A percentile compares a stretch with the other conserved stretches of the same genome.
Evolutionary conservation across 2,888 invertebrate genomes (phyloP).

Genomic region (Arrhopalites spinosus): DNA sequence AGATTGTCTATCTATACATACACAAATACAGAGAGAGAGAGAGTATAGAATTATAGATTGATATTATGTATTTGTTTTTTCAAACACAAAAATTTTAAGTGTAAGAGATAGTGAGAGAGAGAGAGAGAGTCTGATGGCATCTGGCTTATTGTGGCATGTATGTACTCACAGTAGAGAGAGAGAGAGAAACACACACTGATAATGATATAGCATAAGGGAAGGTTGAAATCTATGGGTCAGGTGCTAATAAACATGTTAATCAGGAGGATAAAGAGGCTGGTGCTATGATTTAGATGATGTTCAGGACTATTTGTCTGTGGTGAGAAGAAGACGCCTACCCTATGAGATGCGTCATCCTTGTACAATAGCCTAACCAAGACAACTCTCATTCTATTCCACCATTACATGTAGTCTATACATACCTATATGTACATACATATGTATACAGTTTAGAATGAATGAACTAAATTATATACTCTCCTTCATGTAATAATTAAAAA

Average conservation of each 20-base stretch:
- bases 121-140: too few species aligned
- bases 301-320: conserved; percentile 51
- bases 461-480: too few species aligned
- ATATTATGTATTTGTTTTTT: too few species aligned
- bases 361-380: background rate
- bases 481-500: too few species aligned
- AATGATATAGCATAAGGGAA: background rate
- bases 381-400: too few species aligned
- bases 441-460: background rate
- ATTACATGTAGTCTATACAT: too few species aligned
- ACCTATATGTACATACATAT: background rate
- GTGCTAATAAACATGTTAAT: conserved; percentile 57
- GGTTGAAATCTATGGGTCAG: conserved; percentile 29
- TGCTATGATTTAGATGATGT: conserved; percentile 56
- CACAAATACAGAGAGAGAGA: background rate
- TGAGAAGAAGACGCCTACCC: conserved; percentile 33
- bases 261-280: conserved; percentile 45
- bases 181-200: background rate
- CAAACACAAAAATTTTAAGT: too few species aligned
- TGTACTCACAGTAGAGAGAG: background rate
- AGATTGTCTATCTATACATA: too few species aligned
- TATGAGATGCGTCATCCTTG: conserved; percentile 5
- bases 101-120: too few species aligned
- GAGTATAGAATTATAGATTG: too few species aligned
- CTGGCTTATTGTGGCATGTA: too few species aligned